phyloP scores from a whole-genome alignment of 2,888 invertebrate species.

The Leptopterna dolabrata region DNA sequence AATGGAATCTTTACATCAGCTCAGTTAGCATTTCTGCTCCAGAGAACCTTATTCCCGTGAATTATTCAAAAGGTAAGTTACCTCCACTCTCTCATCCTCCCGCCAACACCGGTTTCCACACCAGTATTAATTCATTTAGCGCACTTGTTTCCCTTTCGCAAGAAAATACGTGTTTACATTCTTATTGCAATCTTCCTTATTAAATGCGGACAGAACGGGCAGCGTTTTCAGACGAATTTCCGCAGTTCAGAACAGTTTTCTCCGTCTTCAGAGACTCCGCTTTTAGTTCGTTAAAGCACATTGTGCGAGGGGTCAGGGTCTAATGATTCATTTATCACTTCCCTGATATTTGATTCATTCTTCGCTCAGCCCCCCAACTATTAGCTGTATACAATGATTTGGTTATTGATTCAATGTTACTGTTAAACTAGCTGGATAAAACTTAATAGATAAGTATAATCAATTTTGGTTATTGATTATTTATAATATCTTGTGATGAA shows the following conservation, averaged over 20 bases:
- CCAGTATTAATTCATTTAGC: conserved; percentile 25
- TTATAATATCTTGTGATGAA: too few relatives aligned
- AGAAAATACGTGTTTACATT: conserved; percentile 5
- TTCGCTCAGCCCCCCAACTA: neutral
- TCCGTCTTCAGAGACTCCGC: neutral
- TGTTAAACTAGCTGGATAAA: too few relatives aligned
- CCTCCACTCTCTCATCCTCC: neutral
- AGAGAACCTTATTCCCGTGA: conserved; percentile 27
- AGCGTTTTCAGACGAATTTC: neutral
- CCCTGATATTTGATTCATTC: neutral
- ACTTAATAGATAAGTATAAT: too few relatives aligned
- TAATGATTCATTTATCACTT: neutral
- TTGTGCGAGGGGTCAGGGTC: neutral
- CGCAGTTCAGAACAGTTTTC: neutral
- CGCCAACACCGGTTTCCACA: neutral
- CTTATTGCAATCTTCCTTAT: neutral
- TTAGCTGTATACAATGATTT: too few relatives aligned
- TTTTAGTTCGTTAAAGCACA: neutral
- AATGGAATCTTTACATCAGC: conserved; percentile 37
- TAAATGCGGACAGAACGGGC: neutral
- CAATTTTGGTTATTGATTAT: too few relatives aligned
- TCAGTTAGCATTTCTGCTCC: neutral
- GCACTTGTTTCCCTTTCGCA: neutral
- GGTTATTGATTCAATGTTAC: too few relatives aligned
- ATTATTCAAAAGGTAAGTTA: conserved; percentile 37